phyloP scores from a whole-genome alignment of 2,797 vertebrate species.

The Gymnopithys bicolor region DNA sequence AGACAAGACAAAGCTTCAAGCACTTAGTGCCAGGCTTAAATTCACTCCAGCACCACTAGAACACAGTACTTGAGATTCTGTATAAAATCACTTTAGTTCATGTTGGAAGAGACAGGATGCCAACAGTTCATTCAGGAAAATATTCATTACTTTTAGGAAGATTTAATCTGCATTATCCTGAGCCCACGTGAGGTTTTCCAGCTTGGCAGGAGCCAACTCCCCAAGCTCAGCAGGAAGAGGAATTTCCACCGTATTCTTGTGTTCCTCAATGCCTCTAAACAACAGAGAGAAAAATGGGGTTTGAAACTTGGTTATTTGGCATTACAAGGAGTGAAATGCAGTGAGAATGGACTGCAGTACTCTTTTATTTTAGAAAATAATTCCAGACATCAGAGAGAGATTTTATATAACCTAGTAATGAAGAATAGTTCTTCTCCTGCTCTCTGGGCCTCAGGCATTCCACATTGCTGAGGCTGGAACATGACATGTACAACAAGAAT shows the following conservation, averaged over 20 bases:
- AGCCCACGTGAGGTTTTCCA: neutral
- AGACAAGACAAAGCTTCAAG: neutral
- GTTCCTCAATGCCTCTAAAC: neutral
- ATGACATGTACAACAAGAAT: neutral
- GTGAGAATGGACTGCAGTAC: neutral
- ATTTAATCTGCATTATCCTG: neutral
- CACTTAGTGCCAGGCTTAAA: neutral
- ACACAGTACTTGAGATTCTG: fast-evolving
- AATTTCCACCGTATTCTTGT: neutral
- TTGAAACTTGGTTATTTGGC: neutral
- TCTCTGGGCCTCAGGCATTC: neutral
- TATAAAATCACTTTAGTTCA: neutral
- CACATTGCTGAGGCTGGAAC: neutral
- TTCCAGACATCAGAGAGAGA: neutral
- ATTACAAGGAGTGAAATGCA: neutral
- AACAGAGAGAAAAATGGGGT: neutral
- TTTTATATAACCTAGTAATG: neutral
- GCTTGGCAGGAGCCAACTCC: neutral
- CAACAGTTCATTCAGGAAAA: neutral
- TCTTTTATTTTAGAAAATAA: conserved; percentile 24
- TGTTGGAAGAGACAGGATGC: neutral
- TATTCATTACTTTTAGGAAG: neutral
- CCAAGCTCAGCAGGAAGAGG: neutral
- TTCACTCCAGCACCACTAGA: neutral
- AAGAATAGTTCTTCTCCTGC: neutral